phyloP scores from a whole-genome alignment of 2,888 invertebrate genomes.

The Clitarchus hookeri region DNA sequence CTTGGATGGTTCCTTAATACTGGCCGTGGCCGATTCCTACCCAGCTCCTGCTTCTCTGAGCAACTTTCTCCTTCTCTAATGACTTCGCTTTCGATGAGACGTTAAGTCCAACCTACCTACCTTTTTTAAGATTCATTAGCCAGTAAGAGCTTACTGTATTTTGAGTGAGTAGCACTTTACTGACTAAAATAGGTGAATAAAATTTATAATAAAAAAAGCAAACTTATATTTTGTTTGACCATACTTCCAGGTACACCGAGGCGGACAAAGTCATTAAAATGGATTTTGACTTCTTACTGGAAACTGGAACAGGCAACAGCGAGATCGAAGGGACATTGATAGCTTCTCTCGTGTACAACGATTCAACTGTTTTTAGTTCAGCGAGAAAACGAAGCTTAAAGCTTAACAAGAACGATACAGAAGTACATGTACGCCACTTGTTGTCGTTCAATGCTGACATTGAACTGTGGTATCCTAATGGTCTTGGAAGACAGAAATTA shows the following conservation, averaged over 20 bases:
- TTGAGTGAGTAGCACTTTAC: no score
- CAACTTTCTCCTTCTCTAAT: no score
- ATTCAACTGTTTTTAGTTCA: neutral
- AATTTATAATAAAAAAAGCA: neutral
- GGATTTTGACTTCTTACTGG: conserved; percentile 22
- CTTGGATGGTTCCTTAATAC: no score
- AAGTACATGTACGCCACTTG: neutral
- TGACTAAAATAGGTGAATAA: no score
- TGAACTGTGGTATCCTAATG: conserved; percentile 94
- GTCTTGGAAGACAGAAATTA: conserved; percentile 78
- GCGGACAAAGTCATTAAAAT: conserved; percentile 3
- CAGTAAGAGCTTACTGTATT: no score
- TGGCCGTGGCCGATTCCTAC: no score
- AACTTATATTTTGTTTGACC: conserved; percentile 21
- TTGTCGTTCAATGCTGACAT: conserved; percentile 50
- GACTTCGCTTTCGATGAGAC: no score
- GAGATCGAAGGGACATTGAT: neutral
- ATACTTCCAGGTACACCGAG: conserved; percentile 25
- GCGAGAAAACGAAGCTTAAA: neutral
- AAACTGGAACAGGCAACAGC: neutral
- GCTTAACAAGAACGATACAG: neutral
- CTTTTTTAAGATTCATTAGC: no score
- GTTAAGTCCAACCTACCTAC: no score
- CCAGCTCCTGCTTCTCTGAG: no score
- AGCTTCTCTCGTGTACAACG: neutral